Evolutionary conservation across 2,113 vertebrate genomes (phyloP), one percentile per base, ranked within the genome.

Genomic region (Cephalophus harveyi): DNA sequence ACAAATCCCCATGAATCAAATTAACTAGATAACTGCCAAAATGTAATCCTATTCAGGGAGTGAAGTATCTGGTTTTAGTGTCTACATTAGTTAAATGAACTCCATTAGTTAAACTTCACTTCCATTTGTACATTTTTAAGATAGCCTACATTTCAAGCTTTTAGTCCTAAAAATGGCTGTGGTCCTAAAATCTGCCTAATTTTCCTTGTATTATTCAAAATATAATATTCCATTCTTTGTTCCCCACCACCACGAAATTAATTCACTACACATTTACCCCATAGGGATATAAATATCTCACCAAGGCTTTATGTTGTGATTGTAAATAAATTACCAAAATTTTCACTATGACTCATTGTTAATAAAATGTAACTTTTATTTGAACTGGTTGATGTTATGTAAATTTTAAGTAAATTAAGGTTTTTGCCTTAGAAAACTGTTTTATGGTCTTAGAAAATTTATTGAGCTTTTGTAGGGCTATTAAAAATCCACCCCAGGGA

Each of bases 1-100:
- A 97, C 86, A 97, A 97, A 96, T 98, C 90, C 33, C 87, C 88
- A 94, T 97, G 96, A 97, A 97, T 97, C 95, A 97, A 96, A 97
- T 98, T 98, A 98, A 98, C 97, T 98, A 98, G 97, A 92, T 98
- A 96, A 97, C 92, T 94, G 89, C 85, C 97, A 98, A 97, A 98
- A 96, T 96, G 81, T 95, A 97, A 97, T 97, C 88, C 87, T 78
- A 97, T 95, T 97, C 30, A 1, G 60, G 55, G 76, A 96, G 81
- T 92, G 84, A 97, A 97, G 88, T 95, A 96, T 52, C 92, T 96
- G 40, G 87, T 89, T 98, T 97, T 90, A 97, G 92, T 97, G 85
- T 97, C 95, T 97, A 91, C 46, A 84, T 96, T 96, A 96, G 76
- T 97, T 94, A 97, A 97, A 96, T 91, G 87, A 98, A 97, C 90